Percentiles rank a stretch among this genome's conserved stretches.
phyloP scores from a whole-genome alignment of 1,140 invertebrate species.

The Trichoplusia ni region DNA sequence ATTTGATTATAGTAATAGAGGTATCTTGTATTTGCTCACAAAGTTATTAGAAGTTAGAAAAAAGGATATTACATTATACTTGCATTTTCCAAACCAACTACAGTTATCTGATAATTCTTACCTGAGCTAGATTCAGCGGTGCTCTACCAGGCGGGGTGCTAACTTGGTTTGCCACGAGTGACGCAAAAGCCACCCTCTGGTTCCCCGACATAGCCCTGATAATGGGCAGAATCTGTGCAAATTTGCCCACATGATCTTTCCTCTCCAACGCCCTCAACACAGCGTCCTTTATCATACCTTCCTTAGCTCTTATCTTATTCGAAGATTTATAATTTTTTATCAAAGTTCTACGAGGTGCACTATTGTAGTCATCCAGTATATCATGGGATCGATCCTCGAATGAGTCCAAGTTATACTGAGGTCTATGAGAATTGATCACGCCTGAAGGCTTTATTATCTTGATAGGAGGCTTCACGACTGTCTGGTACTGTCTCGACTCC shows the following conservation, averaged over 20 bases:
- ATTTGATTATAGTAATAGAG: too few species aligned
- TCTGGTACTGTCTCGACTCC: slow-evolving; percentile 68
- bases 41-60: not conserved
- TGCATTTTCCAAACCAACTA: too few species aligned
- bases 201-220: slow-evolving; percentile 83
- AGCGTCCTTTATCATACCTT: slow-evolving; percentile 77
- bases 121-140: slow-evolving; percentile 80
- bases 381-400: slow-evolving; percentile 51
- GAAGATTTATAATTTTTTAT: slow-evolving; percentile 72
- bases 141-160: slow-evolving; percentile 77
- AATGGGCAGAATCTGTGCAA: slow-evolving; percentile 84
- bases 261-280: slow-evolving; percentile 76
- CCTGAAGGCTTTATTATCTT: slow-evolving; percentile 66
- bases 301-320: slow-evolving; percentile 72
- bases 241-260: slow-evolving; percentile 79
- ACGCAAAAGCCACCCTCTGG: slow-evolving; percentile 83
- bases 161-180: slow-evolving; percentile 83
- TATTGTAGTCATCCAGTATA: slow-evolving; percentile 46
- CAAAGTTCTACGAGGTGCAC: slow-evolving; percentile 49
- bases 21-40: too few species aligned
- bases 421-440: slow-evolving; percentile 76
- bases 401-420: slow-evolving; percentile 74
- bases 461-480: slow-evolving; percentile 60
- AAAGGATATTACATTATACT: not conserved
- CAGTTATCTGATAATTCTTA: slow-evolving; percentile 36